phyloP scores from a whole-genome alignment of 37 sponge, comb jelly and placozoan species.

The Halichondria panicea region DNA sequence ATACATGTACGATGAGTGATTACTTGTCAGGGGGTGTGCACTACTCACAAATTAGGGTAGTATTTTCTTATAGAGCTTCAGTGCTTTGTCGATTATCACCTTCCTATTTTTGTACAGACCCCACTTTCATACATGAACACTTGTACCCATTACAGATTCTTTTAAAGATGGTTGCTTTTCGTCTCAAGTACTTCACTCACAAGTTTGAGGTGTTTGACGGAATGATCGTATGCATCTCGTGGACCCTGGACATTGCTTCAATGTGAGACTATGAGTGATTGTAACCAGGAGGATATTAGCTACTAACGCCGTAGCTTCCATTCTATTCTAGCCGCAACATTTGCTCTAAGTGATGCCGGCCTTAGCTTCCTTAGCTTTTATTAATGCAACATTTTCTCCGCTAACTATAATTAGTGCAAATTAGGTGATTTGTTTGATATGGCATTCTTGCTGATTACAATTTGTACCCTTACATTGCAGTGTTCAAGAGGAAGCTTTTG shows the following conservation, averaged over 20 bases:
- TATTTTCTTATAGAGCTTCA: no score
- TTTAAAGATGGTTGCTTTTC: conserved; percentile 75
- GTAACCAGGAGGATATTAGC: background rate
- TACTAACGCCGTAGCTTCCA: background rate
- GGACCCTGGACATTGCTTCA: conserved; percentile 79
- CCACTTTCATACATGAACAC: no score
- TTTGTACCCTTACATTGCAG: conserved; percentile 39
- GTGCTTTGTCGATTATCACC: no score
- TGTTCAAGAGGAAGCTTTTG: conserved; percentile 70
- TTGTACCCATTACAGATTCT: conserved; percentile 55
- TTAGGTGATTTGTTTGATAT: conserved; percentile 2
- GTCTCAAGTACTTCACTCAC: conserved; percentile 85
- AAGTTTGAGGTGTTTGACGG: conserved; percentile 95
- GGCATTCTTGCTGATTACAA: background rate
- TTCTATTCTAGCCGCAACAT: background rate
- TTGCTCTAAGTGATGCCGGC: background rate
- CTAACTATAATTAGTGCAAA: no score
- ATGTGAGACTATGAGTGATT: conserved; percentile 37
- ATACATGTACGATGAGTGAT: background rate
- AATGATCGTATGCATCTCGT: conserved; percentile 82
- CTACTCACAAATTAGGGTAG: no score
- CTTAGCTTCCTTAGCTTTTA: no score
- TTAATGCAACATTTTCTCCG: no score
- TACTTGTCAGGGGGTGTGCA: no score
- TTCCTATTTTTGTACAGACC: no score